Evolutionary conservation across 92 coral and sea anemone genomes (phyloP).

Genomic region (Paragorgia papillata): DNA sequence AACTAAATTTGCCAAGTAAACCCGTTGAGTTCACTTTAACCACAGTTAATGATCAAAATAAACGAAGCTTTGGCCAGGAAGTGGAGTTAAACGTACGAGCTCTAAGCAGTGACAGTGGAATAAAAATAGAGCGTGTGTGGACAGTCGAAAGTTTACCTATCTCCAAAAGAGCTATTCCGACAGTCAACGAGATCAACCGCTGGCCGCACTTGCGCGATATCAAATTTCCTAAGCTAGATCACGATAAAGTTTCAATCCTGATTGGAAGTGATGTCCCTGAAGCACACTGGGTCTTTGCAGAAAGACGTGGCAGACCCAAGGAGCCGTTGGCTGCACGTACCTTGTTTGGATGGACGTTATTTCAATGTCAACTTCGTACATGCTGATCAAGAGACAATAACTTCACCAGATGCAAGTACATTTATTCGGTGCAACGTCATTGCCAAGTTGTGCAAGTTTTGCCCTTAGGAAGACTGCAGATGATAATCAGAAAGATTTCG

Average conservation of each 20-base stretch:
- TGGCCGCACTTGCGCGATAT: slow-evolving; percentile 71
- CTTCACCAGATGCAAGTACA: slow-evolving; percentile 34
- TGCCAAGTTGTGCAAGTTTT: slow-evolving; percentile 38
- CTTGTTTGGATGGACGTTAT: not conserved
- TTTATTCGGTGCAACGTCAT: slow-evolving; percentile 37
- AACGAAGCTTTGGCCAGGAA: too few species aligned
- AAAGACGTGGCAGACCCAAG: too few species aligned
- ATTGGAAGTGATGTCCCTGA: slow-evolving; percentile 68
- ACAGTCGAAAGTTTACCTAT: slow-evolving; percentile 56
- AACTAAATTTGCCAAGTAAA: too few species aligned
- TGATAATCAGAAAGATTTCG: too few species aligned
- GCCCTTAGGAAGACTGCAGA: slow-evolving; percentile 42
- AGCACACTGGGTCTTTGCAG: too few species aligned
- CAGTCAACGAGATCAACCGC: slow-evolving; percentile 51
- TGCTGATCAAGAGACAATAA: slow-evolving; percentile 41
- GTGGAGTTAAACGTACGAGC: slow-evolving; percentile 61
- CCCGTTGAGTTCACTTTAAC: too few species aligned
- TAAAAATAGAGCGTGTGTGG: too few species aligned
- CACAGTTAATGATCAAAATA: too few species aligned
- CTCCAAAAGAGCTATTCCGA: slow-evolving; percentile 55
- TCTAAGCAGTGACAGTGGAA: slow-evolving; percentile 69
- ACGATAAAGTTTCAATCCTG: slow-evolving; percentile 53
- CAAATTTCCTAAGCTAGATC: too few species aligned
- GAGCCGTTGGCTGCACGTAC: slow-evolving; percentile 1
- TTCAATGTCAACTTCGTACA: too few species aligned